Conservation (phyloP, 2,888 invertebrate genomes). For the Acleris holmiana region DNA sequence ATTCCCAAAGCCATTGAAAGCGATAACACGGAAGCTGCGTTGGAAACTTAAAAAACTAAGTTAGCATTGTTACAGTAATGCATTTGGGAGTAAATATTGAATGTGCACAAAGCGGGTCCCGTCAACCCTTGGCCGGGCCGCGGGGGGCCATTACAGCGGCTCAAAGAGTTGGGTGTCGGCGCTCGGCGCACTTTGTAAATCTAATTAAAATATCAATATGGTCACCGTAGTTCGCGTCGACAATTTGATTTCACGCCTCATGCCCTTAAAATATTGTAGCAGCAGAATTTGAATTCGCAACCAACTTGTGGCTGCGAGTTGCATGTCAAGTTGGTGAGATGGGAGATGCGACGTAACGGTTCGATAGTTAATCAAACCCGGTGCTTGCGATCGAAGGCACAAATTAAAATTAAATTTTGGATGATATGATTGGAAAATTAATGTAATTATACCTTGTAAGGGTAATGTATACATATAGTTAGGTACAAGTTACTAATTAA, state of each 20-base stretch:
- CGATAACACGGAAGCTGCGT: constrained; percentile 83
- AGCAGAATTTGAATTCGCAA: not conserved
- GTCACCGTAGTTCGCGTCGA: constrained; percentile 75
- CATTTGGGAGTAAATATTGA: constrained; percentile 84
- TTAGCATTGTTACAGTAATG: constrained; percentile 82
- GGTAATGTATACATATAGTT: too few relatives aligned
- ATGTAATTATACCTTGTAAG: too few relatives aligned
- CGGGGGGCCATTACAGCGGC: constrained; percentile 82
- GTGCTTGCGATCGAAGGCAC: too few relatives aligned
- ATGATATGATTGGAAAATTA: too few relatives aligned
- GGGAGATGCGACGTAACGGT: too few relatives aligned
- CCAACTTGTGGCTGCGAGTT: not conserved
- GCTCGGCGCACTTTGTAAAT: constrained; percentile 76
- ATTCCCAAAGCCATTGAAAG: constrained; percentile 79
- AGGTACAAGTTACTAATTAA: too few relatives aligned
- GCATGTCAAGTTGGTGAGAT: too few relatives aligned
- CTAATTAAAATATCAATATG: constrained; percentile 85
- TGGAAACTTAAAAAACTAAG: constrained; percentile 81
- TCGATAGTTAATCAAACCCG: too few relatives aligned
- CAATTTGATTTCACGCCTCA: constrained; percentile 82
- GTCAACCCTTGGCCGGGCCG: constrained; percentile 80
- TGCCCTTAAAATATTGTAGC: constrained; percentile 50
- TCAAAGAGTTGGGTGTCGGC: constrained; percentile 82
- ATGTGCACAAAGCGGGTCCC: constrained; percentile 75
- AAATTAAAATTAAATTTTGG: too few relatives aligned